A percentile compares a stretch with the other conserved stretches of the same genome.
Conservation (phyloP, 2,888 invertebrate species). For the Crepidodera aurea region DNA sequence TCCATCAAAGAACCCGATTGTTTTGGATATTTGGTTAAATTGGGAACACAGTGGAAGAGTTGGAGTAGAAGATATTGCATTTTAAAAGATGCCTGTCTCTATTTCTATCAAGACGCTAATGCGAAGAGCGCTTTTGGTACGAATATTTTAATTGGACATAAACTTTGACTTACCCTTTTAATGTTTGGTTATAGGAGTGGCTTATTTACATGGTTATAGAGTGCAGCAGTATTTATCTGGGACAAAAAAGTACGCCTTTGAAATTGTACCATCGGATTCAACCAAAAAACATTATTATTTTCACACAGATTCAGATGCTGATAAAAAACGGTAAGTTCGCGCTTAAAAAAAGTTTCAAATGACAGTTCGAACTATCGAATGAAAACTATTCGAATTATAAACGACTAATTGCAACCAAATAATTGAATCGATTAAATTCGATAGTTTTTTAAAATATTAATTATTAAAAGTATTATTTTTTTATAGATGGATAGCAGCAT, state of each 20-base stretch:
- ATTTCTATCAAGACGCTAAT: constrained; percentile 89
- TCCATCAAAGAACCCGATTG: constrained; percentile 87
- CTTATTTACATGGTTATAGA: constrained; percentile 92
- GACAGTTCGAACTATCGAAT: too few relatives aligned
- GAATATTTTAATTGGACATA: constrained; percentile 26
- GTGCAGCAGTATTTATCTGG: constrained; percentile 85
- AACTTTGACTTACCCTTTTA: background rate
- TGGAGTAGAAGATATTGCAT: constrained; percentile 95
- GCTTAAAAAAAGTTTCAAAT: too few relatives aligned
- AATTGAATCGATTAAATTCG: too few relatives aligned
- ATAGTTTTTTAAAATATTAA: too few relatives aligned
- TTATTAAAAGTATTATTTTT: constrained; percentile 40
- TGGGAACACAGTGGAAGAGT: constrained; percentile 84
- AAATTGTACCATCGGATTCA: constrained; percentile 87
- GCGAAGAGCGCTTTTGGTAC: constrained; percentile 89
- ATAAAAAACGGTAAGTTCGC: constrained; percentile 83
- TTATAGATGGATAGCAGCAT: constrained; percentile 89
- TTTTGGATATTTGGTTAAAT: constrained; percentile 89
- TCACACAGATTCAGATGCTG: constrained; percentile 93
- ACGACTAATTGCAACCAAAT: too few relatives aligned
- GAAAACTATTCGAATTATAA: too few relatives aligned
- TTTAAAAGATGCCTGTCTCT: constrained; percentile 92
- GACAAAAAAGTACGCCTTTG: constrained; percentile 92
- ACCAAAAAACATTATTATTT: constrained; percentile 90
- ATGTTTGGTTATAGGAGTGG: constrained; percentile 72